Base-by-base conservation (phyloP, 2,888 invertebrate genomes). In the Agrochola lota region DNA sequence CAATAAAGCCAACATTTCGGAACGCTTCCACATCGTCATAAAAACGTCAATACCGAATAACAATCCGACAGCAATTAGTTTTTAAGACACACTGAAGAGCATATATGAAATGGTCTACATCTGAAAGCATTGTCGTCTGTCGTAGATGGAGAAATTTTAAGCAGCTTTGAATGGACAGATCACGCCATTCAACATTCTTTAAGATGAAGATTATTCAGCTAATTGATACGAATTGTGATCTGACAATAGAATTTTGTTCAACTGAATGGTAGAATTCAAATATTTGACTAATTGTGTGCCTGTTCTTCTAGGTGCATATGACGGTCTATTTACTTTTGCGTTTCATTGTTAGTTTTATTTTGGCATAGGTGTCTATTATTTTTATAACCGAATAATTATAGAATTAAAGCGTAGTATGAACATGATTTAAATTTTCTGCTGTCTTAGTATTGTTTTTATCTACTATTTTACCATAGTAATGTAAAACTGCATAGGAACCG, bases 101-200 rank as follows among this genome's bases (percentile, higher is more conserved):
- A 83, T 73, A 79, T 75, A 62, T 71, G 52, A 67, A 66, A 69
- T 71, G 49, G 49, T 46, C 30, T 60, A 43, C 57, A 64, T 73
- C 52, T 66, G 30, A 55, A 69, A 55, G 63, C n/a, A 30, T 64
- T 77, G 52, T 52, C 17, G 43, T 52, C 63, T 85, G 71, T 43
- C 15, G 30, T 62, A 35, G 43, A 49, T 20, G 9, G 77, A 40
- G 52, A 46, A 35, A 82, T 78, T 70, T 71, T 63, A 74, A 77
- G 35, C 43, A 35, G 30, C 26, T 69, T 77, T 74, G 60, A 72
- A 62, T 71, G 7, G 30, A 74, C 71, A 59, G 35, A 63, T 43
- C 71, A 82, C 72, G 86, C 70, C n/a, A 86, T 66, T 55, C 23
- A 7, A 68, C 57, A 79, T 86, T 84, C 67, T 74, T 59, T 23